Evolutionary conservation across 2,888 invertebrate genomes (phyloP).

Genomic region (Phalera bucephala): DNA sequence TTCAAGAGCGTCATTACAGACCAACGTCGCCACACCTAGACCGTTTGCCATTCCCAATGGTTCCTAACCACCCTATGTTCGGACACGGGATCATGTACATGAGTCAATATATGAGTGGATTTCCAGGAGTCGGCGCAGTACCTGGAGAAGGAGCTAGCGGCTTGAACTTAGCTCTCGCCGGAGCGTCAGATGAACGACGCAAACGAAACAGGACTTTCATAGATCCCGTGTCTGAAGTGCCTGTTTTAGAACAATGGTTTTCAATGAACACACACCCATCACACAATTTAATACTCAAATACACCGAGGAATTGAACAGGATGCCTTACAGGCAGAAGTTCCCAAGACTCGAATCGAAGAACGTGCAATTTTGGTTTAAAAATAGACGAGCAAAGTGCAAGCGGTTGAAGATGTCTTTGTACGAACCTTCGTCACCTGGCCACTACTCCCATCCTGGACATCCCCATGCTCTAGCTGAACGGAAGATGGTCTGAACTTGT

Average conservation of each 20-base stretch:
- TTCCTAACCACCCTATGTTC: constrained; percentile 92
- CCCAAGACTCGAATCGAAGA: constrained; percentile 98
- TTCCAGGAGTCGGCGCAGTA: constrained; percentile 78
- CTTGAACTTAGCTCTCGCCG: constrained; percentile 85
- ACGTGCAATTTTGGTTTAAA: constrained; percentile 99
- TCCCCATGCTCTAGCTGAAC: constrained; percentile 79
- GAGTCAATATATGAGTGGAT: constrained; percentile 90
- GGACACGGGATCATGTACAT: constrained; percentile 96
- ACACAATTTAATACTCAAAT: constrained; percentile 98
- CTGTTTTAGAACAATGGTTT: constrained; percentile 97
- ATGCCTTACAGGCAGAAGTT: constrained; percentile 99
- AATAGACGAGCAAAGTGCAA: constrained; percentile 99
- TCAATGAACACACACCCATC: constrained; percentile 99
- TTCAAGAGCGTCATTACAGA: constrained; percentile 68
- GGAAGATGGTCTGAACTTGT: constrained; percentile 65
- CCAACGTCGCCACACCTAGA: constrained; percentile 72
- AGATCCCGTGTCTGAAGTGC: constrained; percentile 99
- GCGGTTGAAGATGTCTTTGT: constrained; percentile 94
- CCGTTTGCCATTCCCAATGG: constrained; percentile 88
- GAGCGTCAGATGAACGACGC: constrained; percentile 91
- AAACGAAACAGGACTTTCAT: constrained; percentile 99
- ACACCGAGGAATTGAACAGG: constrained; percentile 97
- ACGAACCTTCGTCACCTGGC: constrained; percentile 87
- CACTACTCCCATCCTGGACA: constrained; percentile 83
- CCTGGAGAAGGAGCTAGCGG: constrained; percentile 84